Evolutionary conservation across 2,797 vertebrate species (phyloP).

Genomic region (Xyrichtys novacula): DNA sequence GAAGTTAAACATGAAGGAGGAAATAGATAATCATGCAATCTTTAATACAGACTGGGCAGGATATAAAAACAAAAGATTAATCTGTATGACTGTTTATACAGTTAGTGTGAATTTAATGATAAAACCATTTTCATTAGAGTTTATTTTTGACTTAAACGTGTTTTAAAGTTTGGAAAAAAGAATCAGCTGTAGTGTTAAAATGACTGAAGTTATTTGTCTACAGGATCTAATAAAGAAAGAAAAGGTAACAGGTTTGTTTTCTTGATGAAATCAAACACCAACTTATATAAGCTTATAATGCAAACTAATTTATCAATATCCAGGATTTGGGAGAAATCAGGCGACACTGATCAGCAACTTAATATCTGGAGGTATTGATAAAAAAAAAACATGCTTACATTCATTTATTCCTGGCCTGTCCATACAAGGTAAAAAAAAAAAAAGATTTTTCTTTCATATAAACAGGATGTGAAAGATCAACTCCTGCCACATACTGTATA

Average conservation of each 20-base stretch:
- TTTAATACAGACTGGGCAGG: conserved; percentile 7
- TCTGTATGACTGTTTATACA: conserved; percentile 6
- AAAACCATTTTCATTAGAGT: not conserved
- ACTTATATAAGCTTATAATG: not conserved
- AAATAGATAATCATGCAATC: conserved; percentile 1
- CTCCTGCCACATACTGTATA: not conserved
- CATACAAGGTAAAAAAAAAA: not conserved
- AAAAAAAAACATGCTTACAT: not conserved
- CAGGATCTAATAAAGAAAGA: not conserved
- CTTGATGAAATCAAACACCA: not conserved
- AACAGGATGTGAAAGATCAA: not conserved
- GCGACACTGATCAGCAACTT: not conserved
- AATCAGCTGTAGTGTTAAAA: not conserved
- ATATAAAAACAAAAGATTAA: conserved; percentile 1
- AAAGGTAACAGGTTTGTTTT: too few relatives aligned
- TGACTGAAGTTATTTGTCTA: not conserved
- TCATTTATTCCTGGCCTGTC: conserved; percentile 6
- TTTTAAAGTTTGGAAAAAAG: conserved; percentile 9
- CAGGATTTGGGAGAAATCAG: not conserved
- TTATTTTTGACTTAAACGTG: not conserved
- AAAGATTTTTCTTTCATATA: not conserved
- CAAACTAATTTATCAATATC: not conserved
- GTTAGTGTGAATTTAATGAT: not conserved
- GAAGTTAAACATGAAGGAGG: conserved; percentile 32
- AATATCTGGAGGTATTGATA: conserved; percentile 10